Evolutionary conservation across 2,113 vertebrate genomes (phyloP).

Genomic region (Tragelaphus imberbis): DNA sequence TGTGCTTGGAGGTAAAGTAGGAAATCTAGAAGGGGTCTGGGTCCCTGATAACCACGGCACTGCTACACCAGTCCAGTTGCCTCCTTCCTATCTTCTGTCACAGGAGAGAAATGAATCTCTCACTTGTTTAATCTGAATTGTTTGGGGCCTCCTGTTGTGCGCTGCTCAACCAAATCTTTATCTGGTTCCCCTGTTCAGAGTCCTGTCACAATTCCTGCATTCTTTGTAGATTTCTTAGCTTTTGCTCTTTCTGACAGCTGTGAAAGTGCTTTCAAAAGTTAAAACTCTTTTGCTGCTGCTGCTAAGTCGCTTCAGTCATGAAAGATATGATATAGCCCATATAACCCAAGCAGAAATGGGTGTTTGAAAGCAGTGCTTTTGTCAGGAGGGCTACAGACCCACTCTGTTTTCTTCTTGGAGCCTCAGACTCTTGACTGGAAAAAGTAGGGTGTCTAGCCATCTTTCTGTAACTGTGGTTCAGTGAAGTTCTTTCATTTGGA

Average conservation of each 20-base stretch:
- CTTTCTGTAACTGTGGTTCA: not conserved
- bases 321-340: not conserved
- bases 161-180: not conserved
- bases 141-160: not conserved
- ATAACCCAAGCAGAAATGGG: not conserved
- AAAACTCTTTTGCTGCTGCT: not conserved
- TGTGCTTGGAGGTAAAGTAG: not conserved
- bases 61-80: fast-evolving
- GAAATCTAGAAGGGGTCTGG: not conserved
- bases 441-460: not conserved
- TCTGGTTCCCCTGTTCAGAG: not conserved
- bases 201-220: not conserved
- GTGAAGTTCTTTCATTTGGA: not conserved
- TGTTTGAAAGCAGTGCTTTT: not conserved
- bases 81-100: not conserved
- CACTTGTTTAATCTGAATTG: not conserved
- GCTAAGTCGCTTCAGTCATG: not conserved
- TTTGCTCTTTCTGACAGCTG: not conserved
- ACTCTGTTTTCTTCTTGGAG: not conserved
- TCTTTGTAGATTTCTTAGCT: not conserved
- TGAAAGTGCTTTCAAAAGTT: conserved; percentile 10
- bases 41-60: not conserved
- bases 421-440: not conserved
- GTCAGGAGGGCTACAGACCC: not conserved
- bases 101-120: not conserved